These are phyloP conservation scores for Trichomycterus rosablanca DNA, from an alignment of 2,113 vertebrate genomes.

Conservation along the genomic window DNA sequence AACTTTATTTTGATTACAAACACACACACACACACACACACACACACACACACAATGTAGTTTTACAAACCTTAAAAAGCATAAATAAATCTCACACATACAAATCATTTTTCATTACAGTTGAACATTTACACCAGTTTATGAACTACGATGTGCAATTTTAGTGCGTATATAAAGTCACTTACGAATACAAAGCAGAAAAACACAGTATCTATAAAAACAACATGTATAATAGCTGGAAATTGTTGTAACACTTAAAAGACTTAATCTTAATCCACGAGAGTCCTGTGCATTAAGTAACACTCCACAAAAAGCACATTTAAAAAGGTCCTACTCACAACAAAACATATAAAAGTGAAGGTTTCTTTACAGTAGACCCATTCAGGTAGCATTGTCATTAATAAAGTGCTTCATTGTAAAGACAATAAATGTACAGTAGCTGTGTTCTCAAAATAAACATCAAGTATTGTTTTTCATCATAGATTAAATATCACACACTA, in stretches of 20 bases:
- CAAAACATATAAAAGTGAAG: not conserved
- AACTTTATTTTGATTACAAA: slow-evolving; percentile 52
- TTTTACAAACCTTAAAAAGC: not conserved
- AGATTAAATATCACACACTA: slow-evolving; percentile 8
- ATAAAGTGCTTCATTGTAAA: slow-evolving; percentile 39
- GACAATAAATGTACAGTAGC: not conserved
- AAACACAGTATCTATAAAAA: too few species aligned
- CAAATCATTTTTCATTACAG: not conserved
- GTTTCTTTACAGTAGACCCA: slow-evolving; percentile 1
- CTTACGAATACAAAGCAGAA: too few species aligned
- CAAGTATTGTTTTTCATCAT: slow-evolving; percentile 21
- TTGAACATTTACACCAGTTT: not conserved
- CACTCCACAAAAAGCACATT: not conserved
- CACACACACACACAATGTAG: not conserved
- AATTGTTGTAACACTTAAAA: not conserved
- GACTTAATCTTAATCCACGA: slow-evolving; percentile 13
- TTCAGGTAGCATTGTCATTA: slow-evolving; percentile 5
- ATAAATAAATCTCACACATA: not conserved
- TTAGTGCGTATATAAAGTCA: too few species aligned
- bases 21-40: not conserved
- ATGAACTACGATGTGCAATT: too few species aligned
- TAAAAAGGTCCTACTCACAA: too few species aligned
- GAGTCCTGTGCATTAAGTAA: not conserved
- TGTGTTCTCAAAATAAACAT: slow-evolving; percentile 12
- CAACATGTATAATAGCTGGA: too few species aligned